A percentile compares a stretch with the other conserved stretches of the same genome.
Conservation (phyloP, 2,888 invertebrate species). For the Schizaphis graminum region DNA sequence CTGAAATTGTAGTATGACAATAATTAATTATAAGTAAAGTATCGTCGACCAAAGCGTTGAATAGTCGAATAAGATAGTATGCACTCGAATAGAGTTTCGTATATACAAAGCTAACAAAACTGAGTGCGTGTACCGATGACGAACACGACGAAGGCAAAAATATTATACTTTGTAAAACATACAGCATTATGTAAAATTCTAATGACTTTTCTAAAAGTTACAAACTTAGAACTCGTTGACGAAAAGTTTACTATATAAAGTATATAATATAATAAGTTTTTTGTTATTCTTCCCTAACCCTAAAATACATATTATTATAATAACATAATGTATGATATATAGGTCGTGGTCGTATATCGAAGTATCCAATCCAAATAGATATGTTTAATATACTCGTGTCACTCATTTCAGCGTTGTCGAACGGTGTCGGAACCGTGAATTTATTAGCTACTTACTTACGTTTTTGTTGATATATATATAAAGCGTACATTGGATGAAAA, state of each 20-base stretch:
- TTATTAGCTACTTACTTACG: neutral
- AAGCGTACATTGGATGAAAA: neutral
- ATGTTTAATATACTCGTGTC: neutral
- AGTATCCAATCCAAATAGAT: neutral
- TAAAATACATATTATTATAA: neutral
- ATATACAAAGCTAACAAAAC: neutral
- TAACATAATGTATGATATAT: neutral
- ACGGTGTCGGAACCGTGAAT: neutral
- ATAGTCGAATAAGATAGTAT: neutral
- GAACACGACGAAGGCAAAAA: no score
- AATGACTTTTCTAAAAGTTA: conserved; percentile 16
- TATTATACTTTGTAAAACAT: neutral
- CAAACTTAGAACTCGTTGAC: neutral
- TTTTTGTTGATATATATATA: neutral
- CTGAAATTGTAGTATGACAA: neutral
- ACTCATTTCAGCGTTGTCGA: neutral
- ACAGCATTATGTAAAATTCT: neutral
- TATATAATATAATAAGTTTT: neutral
- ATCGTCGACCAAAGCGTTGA: neutral
- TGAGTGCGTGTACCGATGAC: neutral
- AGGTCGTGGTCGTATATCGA: neutral
- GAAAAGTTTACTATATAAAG: conserved; percentile 6
- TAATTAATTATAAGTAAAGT: neutral
- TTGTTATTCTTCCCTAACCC: neutral
- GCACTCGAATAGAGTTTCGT: neutral